Conservation (phyloP, 2,888 invertebrate species). For the Brenthis daphne region DNA sequence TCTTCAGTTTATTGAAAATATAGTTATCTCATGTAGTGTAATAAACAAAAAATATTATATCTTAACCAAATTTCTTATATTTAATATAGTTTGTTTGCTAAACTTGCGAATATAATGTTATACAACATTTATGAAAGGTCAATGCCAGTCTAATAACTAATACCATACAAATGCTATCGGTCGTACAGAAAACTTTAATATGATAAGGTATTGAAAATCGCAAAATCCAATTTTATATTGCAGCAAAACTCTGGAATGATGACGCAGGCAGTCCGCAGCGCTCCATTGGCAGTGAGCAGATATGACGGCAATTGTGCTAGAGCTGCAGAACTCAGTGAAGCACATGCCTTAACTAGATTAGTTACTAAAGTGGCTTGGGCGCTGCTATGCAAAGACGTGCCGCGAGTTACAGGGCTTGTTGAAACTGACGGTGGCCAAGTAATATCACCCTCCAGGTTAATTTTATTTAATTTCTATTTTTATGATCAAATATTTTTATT, state of each 20-base stretch:
- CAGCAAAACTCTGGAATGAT: slow-evolving; percentile 68
- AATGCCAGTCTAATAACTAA: neutral
- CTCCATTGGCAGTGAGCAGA: slow-evolving; percentile 54
- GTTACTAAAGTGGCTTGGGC: slow-evolving; percentile 69
- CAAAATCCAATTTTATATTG: slow-evolving; percentile 31
- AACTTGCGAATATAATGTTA: neutral
- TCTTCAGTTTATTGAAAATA: neutral
- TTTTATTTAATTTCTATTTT: neutral
- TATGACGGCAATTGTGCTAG: slow-evolving; percentile 53
- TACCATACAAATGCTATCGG: neutral
- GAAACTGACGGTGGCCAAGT: slow-evolving; percentile 65
- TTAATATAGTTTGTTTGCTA: neutral
- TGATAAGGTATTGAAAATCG: slow-evolving; percentile 10
- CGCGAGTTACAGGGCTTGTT: slow-evolving; percentile 66
- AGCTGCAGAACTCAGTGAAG: slow-evolving; percentile 69
- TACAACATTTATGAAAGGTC: neutral
- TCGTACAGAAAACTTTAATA: neutral
- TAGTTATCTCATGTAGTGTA: neutral
- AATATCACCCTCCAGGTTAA: slow-evolving; percentile 68
- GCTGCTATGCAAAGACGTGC: slow-evolving; percentile 62
- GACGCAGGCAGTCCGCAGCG: slow-evolving; percentile 63
- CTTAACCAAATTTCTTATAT: neutral
- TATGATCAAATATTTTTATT: neutral
- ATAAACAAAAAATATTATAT: neutral
- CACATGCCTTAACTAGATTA: slow-evolving; percentile 68